Evolutionary conservation across 2,888 invertebrate genomes (phyloP).

Genomic region (Muscina levida): DNA sequence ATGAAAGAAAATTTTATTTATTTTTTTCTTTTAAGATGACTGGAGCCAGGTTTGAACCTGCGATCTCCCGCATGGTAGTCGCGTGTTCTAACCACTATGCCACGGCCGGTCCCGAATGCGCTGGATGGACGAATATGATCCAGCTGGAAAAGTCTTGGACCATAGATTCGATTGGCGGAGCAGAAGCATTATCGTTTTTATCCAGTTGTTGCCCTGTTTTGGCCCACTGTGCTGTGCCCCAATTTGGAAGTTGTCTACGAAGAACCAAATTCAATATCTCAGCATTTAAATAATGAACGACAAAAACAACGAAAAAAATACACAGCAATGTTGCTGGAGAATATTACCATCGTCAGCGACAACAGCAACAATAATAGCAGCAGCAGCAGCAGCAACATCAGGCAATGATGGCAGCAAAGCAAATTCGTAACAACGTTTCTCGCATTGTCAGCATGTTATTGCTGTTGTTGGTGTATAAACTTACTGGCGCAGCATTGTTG

Average conservation of each 20-base stretch:
- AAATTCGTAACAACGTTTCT: constrained; percentile 45
- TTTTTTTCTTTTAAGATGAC: too few species aligned
- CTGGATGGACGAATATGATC: too few species aligned
- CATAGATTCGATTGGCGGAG: too few species aligned
- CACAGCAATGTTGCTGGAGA: constrained; percentile 4
- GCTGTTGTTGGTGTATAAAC: background rate
- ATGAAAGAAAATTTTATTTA: too few species aligned
- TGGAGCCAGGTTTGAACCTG: too few species aligned
- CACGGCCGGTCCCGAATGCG: too few species aligned
- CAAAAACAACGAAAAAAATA: constrained; percentile 23
- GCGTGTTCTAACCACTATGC: too few species aligned
- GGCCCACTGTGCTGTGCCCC: constrained; percentile 63
- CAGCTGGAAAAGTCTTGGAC: too few species aligned
- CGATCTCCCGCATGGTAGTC: too few species aligned
- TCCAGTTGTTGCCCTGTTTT: constrained; percentile 45
- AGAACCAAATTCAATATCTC: constrained; percentile 41
- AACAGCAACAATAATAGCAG: constrained; percentile 9
- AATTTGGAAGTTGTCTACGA: constrained; percentile 46
- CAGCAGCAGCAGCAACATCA: constrained; percentile 29
- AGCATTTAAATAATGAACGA: constrained; percentile 57
- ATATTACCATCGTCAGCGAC: constrained; percentile 30
- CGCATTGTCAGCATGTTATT: constrained; percentile 52
- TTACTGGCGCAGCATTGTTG: constrained; percentile 12
- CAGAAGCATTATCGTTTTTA: too few species aligned
- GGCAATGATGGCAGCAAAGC: too few species aligned